Evolutionary conservation across 1,140 invertebrate genomes (phyloP).

Genomic region (Propsilocerus akamusi): DNA sequence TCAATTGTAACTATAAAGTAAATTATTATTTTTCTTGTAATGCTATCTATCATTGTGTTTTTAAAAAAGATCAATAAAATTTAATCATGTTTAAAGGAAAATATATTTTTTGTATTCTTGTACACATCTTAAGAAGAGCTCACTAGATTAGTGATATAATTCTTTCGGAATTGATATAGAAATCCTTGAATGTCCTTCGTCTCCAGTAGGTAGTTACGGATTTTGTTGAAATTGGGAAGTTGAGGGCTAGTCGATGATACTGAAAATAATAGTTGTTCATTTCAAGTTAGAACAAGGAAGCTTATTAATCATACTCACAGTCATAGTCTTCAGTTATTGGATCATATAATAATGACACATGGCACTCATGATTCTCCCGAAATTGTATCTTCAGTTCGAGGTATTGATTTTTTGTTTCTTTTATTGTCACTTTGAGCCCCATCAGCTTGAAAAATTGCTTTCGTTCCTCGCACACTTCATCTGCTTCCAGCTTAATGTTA

Average conservation of each 20-base stretch:
- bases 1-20: neutral
- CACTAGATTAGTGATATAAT: too few relatives aligned
- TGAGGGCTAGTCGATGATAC: too few relatives aligned
- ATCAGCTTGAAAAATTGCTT: neutral
- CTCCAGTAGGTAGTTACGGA: too few relatives aligned
- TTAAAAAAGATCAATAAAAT: too few relatives aligned
- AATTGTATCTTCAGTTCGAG: neutral
- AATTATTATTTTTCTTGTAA: neutral
- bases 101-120: too few relatives aligned
- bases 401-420: neutral
- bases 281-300: too few relatives aligned
- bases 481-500: neutral
- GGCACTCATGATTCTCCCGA: neutral
- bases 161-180: neutral
- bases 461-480: neutral
- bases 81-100: too few relatives aligned
- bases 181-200: neutral
- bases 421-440: neutral
- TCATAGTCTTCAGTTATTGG: neutral
- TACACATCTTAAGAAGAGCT: too few relatives aligned
- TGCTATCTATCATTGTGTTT: too few relatives aligned
- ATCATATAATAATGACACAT: neutral
- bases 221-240: too few relatives aligned
- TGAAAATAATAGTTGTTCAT: too few relatives aligned
- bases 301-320: too few relatives aligned